A percentile compares a stretch with the other conserved stretches of the same genome.
These are phyloP conservation scores for Augochlorella aurata DNA, from an alignment of 2,888 invertebrate species.

Conservation along the genomic window DNA sequence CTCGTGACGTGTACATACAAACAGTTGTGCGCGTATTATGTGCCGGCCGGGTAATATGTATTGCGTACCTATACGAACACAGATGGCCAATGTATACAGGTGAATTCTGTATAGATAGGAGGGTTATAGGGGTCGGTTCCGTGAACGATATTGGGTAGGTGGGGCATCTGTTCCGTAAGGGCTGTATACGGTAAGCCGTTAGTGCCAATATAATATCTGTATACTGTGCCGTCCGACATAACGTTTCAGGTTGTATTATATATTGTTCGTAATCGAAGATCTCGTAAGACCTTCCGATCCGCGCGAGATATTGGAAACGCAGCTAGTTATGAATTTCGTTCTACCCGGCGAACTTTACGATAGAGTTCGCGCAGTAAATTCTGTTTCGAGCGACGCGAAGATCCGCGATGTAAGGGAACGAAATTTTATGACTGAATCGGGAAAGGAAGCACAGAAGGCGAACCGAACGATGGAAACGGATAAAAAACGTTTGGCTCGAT, in stretches of 20 bases:
- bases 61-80: conserved; percentile 1
- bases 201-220: conserved; percentile 77
- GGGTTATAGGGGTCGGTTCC: conserved; percentile 65
- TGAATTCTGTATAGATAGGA: conserved; percentile 68
- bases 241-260: conserved; percentile 67
- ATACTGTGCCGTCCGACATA: conserved; percentile 67
- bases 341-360: conserved; percentile 47
- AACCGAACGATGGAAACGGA: background rate
- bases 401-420: conserved; percentile 36
- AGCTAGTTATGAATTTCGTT: conserved; percentile 58
- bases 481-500: conserved; percentile 25
- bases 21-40: conserved; percentile 21
- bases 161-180: conserved; percentile 71
- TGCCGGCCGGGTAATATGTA: conserved; percentile 50
- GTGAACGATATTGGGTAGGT: conserved; percentile 65
- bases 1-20: conserved; percentile 19
- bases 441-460: background rate
- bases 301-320: conserved; percentile 61
- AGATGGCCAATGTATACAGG: conserved; percentile 55
- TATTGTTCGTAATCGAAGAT: conserved; percentile 70
- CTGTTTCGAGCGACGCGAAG: conserved; percentile 50
- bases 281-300: conserved; percentile 64
- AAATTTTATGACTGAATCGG: conserved; percentile 51
- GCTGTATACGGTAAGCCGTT: conserved; percentile 76
- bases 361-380: conserved; percentile 49